Conservation (phyloP, 2,797 vertebrate species). For the Pangasius djambal region DNA sequence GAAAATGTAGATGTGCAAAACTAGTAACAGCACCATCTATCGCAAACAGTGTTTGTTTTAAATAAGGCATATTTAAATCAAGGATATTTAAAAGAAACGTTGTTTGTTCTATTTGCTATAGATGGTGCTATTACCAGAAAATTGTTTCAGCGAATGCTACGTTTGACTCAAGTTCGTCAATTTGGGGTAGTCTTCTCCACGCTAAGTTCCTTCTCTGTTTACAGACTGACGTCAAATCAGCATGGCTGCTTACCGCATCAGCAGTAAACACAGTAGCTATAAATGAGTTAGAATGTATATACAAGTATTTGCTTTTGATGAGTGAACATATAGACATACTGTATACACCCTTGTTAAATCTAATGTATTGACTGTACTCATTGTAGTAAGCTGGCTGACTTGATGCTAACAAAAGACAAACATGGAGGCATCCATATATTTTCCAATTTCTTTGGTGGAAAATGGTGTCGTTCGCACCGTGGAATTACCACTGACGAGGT, state of each 20-base stretch:
- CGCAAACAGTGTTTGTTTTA: too few species aligned
- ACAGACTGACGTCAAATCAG: not conserved
- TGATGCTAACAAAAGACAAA: too few species aligned
- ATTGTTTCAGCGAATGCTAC: too few species aligned
- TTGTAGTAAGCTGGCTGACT: too few species aligned
- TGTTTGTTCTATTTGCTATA: not conserved
- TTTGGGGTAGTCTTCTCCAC: not conserved
- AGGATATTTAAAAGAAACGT: not conserved
- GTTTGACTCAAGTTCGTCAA: not conserved
- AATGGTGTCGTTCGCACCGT: too few species aligned
- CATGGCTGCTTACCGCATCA: not conserved
- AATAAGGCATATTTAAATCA: too few species aligned
- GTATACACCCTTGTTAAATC: not conserved
- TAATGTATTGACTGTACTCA: not conserved
- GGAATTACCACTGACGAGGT: too few species aligned
- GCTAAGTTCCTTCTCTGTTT: not conserved
- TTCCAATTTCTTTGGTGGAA: too few species aligned
- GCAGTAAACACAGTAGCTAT: not conserved
- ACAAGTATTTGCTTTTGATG: not conserved
- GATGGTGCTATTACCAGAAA: not conserved
- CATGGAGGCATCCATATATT: too few species aligned
- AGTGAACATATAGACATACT: not conserved
- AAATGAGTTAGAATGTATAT: not conserved
- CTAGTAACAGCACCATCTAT: not conserved
- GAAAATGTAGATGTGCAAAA: not conserved